These are phyloP conservation scores for Agrilus biguttatus DNA, from an alignment of 2,888 invertebrate genomes.

Conservation along the genomic window DNA sequence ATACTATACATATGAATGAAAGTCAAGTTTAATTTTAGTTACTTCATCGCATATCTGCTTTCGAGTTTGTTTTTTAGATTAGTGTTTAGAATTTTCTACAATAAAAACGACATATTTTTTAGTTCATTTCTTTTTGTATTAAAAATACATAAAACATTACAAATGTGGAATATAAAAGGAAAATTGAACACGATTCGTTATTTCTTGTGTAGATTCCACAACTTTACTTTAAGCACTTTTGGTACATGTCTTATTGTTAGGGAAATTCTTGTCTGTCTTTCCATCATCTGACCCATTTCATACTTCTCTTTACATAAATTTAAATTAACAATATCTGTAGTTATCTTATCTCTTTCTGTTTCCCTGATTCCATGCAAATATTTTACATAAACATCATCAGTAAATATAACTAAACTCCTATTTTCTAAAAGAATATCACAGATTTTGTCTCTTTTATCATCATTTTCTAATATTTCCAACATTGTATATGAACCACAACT, in stretches of 20 bases:
- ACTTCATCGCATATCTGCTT: too few species aligned
- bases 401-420: slow-evolving; percentile 74
- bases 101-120: too few species aligned
- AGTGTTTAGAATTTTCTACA: too few species aligned
- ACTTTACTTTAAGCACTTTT: slow-evolving; percentile 63
- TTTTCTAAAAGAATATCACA: slow-evolving; percentile 74
- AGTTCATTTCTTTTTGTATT: too few species aligned
- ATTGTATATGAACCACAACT: slow-evolving; percentile 82
- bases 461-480: slow-evolving; percentile 62
- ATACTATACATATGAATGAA: too few species aligned
- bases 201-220: slow-evolving; percentile 24
- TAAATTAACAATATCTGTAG: slow-evolving; percentile 48
- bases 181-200: slow-evolving; percentile 1
- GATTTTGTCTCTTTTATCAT: slow-evolving; percentile 30
- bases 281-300: slow-evolving; percentile 39
- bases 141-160: neutral
- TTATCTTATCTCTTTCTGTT: slow-evolving; percentile 45
- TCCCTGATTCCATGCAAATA: slow-evolving; percentile 83
- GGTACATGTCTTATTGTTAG: slow-evolving; percentile 89
- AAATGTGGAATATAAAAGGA: slow-evolving; percentile 1
- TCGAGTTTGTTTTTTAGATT: too few species aligned
- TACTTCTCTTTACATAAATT: slow-evolving; percentile 42
- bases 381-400: slow-evolving; percentile 65
- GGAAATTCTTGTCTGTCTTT: slow-evolving; percentile 63
- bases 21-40: too few species aligned